Evolutionary conservation across 2,888 invertebrate species (phyloP).

Genomic region (Bruchidius siliquastri): DNA sequence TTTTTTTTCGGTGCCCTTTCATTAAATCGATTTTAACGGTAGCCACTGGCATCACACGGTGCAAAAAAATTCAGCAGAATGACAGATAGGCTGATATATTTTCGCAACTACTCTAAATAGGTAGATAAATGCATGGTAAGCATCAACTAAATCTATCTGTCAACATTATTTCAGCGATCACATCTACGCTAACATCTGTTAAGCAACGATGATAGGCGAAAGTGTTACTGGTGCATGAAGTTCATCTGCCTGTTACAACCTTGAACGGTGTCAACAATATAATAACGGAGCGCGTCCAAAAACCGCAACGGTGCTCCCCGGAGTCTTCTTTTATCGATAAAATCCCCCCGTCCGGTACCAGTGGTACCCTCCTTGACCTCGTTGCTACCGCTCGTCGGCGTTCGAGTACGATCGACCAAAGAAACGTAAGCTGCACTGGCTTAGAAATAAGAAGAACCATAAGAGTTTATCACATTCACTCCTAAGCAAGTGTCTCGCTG

Average conservation of each 20-base stretch:
- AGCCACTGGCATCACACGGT: no score
- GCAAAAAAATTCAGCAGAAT: no score
- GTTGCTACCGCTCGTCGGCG: conserved; percentile 36
- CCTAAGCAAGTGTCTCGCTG: conserved; percentile 37
- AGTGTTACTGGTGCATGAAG: neutral
- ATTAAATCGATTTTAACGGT: no score
- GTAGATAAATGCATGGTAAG: no score
- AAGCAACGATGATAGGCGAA: neutral
- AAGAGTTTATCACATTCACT: conserved; percentile 48
- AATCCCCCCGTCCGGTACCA: neutral
- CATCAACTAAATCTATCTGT: no score
- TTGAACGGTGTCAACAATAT: neutral
- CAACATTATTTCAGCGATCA: no score
- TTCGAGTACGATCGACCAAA: conserved; percentile 43
- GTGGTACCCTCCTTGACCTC: conserved; percentile 42
- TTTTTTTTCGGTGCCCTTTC: no score
- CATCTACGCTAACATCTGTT: no score
- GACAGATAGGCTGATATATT: no score
- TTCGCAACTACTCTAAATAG: no score
- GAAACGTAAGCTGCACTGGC: conserved; percentile 20
- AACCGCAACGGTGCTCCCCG: neutral
- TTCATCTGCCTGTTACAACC: neutral
- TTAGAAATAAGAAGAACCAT: conserved; percentile 49
- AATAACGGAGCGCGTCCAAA: neutral
- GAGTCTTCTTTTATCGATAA: neutral